Base-by-base conservation (phyloP, 2,797 vertebrate species). In the Oreonectes daqikongensis region DNA sequence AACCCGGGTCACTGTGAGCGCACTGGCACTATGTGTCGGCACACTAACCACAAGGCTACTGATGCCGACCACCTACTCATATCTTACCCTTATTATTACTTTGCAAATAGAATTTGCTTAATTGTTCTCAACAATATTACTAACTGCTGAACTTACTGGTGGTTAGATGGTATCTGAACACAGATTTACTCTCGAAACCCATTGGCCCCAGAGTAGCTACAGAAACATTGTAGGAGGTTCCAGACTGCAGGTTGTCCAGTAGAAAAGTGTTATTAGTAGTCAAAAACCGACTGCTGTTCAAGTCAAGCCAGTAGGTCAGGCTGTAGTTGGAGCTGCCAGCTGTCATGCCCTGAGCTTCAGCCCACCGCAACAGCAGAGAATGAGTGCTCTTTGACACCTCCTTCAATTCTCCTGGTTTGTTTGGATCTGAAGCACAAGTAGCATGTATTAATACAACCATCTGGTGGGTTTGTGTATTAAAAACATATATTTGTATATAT, bases 81-180 rank as follows among this genome's bases (percentile, higher is more conserved):
- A n/a, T n/a, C n/a, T n/a, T n/a, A n/a, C n/a, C n/a, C n/a, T n/a
- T n/a, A n/a, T n/a, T n/a, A n/a, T 10, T 10, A 35, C 35, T 35
- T 35, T 35, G 35, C 10, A 35, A 35, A 35, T 35, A 35, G 35
- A 35, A 35, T 35, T 35, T 35, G 35, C 8, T 35, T 2, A 35
- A 9, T 10, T 9, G 8, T 35, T 9, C 8, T 11, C 1, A 12
- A 42, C 40, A 42, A 53, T 18, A 28, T 18, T 15, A 59, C 14
- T 9, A 53, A 38, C 42, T 30, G 24, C 11, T 28, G n/a, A 1
- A 55, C 92, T 90, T 89, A 93, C 92, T 88, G 84, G 92, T 94
- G 10, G 81, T 89, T 80, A 88, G 77, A 14, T 2, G 46, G 53
- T 24, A 0, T 5, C 0, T 38, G 3, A 38, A 1, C 78, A 89